Conservation (phyloP, 2,113 vertebrate genomes). For the Planiliza haematocheilus region DNA sequence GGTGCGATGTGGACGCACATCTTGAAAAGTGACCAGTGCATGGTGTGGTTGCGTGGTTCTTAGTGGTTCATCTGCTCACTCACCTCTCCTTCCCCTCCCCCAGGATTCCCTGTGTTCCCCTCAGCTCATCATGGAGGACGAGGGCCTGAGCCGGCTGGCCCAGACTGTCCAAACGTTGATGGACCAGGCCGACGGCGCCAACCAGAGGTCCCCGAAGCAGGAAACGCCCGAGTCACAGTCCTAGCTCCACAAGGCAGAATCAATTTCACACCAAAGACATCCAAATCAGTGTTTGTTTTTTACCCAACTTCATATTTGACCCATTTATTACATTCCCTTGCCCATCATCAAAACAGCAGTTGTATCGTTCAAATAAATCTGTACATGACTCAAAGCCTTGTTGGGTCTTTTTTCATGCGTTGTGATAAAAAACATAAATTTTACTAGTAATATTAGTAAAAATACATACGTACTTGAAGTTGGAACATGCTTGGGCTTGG, state of each 20-base stretch:
- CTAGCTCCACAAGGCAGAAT: background rate
- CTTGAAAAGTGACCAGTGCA: background rate
- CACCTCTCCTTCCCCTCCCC: slow-evolving; percentile 20
- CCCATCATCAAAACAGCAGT: slow-evolving; percentile 3
- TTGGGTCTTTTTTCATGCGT: background rate
- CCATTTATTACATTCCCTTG: background rate
- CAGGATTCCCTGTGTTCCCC: slow-evolving; percentile 86
- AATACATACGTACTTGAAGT: no score
- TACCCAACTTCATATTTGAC: slow-evolving; percentile 10
- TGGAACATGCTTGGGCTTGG: no score
- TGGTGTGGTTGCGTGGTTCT: background rate
- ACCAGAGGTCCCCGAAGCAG: slow-evolving; percentile 48
- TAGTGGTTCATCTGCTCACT: slow-evolving; percentile 1
- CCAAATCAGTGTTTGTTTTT: slow-evolving; percentile 9
- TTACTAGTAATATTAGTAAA: no score
- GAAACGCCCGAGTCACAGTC: slow-evolving; percentile 21
- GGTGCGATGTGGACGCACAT: no score
- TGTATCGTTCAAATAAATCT: slow-evolving; percentile 11
- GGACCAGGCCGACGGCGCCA: slow-evolving; percentile 59
- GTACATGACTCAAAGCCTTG: background rate
- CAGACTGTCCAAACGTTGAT: slow-evolving; percentile 80
- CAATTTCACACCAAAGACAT: no score
- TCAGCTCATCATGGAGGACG: slow-evolving; percentile 86
- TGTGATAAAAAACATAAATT: no score
- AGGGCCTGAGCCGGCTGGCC: slow-evolving; percentile 83